phyloP scores from a whole-genome alignment of 2,797 vertebrate species.

The Sebastolobus altivelis region DNA sequence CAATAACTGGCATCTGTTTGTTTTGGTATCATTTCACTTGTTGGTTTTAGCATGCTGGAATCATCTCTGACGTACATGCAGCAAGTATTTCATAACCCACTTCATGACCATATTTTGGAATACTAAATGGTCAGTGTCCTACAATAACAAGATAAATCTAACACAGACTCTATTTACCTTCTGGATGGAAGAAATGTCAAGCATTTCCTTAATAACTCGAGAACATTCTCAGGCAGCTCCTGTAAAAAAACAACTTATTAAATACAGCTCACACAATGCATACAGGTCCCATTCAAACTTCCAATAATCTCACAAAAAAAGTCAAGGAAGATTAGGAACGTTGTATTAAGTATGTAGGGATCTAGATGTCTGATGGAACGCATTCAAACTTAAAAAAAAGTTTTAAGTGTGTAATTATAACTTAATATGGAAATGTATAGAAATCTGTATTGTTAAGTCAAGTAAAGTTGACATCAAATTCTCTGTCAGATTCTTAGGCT shows the following conservation, averaged over 20 bases:
- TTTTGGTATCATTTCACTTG: constrained; percentile 16
- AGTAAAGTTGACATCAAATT: background rate
- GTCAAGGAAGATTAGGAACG: background rate
- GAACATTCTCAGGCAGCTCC: constrained; percentile 90
- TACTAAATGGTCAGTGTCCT: constrained; percentile 20
- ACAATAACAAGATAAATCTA: constrained; percentile 31
- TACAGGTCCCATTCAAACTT: background rate
- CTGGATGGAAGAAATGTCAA: constrained; percentile 94
- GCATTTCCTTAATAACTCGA: constrained; percentile 92
- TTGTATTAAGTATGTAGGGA: too few species aligned
- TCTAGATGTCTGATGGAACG: background rate
- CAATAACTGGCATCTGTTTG: constrained; percentile 5
- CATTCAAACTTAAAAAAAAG: background rate
- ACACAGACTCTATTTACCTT: constrained; percentile 83
- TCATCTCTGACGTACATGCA: background rate
- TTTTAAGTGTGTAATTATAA: background rate
- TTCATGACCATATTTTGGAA: constrained; percentile 30
- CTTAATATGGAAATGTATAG: background rate
- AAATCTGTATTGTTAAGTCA: background rate
- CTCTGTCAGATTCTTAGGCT: background rate
- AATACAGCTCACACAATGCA: background rate
- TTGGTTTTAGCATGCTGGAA: constrained; percentile 8
- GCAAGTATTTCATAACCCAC: constrained; percentile 7
- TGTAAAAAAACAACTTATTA: constrained; percentile 68
- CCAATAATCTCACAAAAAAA: background rate